Base-by-base conservation (phyloP, 2,888 invertebrate species). In the Colletes collaris region DNA sequence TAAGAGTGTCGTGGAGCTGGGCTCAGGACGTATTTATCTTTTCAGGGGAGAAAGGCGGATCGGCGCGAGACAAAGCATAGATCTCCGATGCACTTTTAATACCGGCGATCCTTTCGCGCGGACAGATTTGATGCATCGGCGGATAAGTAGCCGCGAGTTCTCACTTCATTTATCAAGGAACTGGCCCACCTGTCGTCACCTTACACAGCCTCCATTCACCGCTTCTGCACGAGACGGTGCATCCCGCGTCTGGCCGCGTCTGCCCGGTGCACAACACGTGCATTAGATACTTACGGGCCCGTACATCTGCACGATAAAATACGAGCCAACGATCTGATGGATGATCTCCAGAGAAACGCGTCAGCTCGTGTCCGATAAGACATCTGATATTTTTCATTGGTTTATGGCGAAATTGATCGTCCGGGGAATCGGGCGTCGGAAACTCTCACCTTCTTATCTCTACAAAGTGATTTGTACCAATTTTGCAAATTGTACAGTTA, bases 41-140 rank as follows among this genome's bases (percentile, higher is more conserved):
- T 50, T 16, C 11, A 58, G 44, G 8, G 40, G 66, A 16, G n/a
- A 35, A 40, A 46, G 35, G 27, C 4, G 55, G 16, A 52, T 35
- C 35, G 49, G 52, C 44, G 5, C 63, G 44, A 40, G 73, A 75
- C 75, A 79, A 79, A 84, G 76, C 67, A 56, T 56, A 66, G 81
- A 83, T 72, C 69, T 27, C 58, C 67, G 77, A 76, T 82, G 85
- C 83, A 76, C 78, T 81, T 87, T 88, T 85, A 85, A 85, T 83
- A 69, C 75, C 69, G 52, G 64, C n/a, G 80, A 84, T 82, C 73
- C 85, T 56, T 62, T 74, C 60, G 79, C 75, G 72, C 67, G 58
- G 85, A 86, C 85, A 89, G 87, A 89, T 90, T 89, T 90, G 90
- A 90, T 89, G 86, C 88, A 89, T 89, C 86, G 89, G 76, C 81